These are phyloP conservation scores for Perizoma flavofasciatum DNA, from an alignment of 2,888 invertebrate genomes.

Conservation along the genomic window DNA sequence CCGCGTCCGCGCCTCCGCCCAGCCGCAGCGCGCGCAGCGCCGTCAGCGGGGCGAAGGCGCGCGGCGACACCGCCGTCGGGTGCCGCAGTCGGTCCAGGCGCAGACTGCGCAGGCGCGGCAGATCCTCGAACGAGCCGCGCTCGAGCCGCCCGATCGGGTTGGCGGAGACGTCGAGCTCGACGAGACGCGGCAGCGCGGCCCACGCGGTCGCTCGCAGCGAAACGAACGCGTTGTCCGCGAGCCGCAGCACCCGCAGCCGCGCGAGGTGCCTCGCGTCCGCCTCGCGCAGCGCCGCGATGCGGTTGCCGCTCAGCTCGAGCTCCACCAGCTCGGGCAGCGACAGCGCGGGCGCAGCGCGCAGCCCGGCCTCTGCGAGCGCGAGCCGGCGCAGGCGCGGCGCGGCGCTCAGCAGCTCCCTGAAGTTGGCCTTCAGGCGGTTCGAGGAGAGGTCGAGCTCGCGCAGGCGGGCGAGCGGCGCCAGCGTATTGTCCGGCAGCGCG, in stretches of 20 bases:
- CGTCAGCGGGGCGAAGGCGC: conserved; percentile 86
- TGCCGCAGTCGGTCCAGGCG: conserved; percentile 87
- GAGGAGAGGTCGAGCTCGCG: conserved; percentile 89
- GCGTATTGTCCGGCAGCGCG: conserved; percentile 92
- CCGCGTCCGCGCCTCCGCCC: conserved; percentile 55
- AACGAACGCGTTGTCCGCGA: conserved; percentile 88
- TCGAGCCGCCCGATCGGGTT: conserved; percentile 90
- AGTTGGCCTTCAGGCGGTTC: conserved; percentile 90
- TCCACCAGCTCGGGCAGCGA: conserved; percentile 86
- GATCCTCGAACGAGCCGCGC: conserved; percentile 85
- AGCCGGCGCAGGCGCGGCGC: conserved; percentile 88
- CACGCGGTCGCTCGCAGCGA: conserved; percentile 88
- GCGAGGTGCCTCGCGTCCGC: conserved; percentile 86
- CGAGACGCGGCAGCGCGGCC: conserved; percentile 85
- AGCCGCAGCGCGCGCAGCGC: conserved; percentile 85
- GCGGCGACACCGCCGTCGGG: conserved; percentile 87
- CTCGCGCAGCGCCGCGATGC: conserved; percentile 86
- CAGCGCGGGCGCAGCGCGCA: conserved; percentile 87
- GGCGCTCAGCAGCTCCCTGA: conserved; percentile 91
- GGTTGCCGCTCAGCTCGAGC: conserved; percentile 89
- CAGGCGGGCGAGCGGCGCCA: conserved; percentile 88
- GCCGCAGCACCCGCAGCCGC: conserved; percentile 86
- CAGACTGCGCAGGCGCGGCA: conserved; percentile 87
- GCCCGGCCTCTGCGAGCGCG: conserved; percentile 87
- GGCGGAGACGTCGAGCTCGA: conserved; percentile 88